Evolutionary conservation across 2,113 vertebrate species (phyloP).

Genomic region (Ochotona curzoniae): DNA sequence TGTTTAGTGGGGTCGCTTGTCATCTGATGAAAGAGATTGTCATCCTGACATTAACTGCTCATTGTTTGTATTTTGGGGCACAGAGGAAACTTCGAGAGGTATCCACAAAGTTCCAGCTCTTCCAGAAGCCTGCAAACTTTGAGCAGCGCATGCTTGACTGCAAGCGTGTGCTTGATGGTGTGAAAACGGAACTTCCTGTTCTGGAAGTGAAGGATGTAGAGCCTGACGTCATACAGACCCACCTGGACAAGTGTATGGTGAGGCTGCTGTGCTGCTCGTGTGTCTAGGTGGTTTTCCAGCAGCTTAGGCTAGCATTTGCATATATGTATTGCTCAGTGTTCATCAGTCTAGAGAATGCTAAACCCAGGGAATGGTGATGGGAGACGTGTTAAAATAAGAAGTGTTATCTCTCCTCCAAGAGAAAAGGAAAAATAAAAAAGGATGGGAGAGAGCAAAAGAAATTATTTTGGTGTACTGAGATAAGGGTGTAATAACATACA

Average conservation of each 20-base stretch:
- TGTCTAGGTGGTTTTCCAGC: neutral
- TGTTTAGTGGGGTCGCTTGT: neutral
- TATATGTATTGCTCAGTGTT: neutral
- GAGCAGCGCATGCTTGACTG: slow-evolving; percentile 99
- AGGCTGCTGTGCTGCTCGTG: neutral
- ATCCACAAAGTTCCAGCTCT: slow-evolving; percentile 97
- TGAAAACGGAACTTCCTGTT: slow-evolving; percentile 93
- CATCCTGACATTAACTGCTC: neutral
- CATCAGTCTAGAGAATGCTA: neutral
- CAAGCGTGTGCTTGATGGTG: slow-evolving; percentile 93
- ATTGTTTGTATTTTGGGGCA: slow-evolving; percentile 54
- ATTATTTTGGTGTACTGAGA: neutral
- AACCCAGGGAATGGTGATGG: neutral
- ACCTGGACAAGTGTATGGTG: slow-evolving; percentile 96
- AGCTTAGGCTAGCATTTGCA: too few species aligned
- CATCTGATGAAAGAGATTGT: neutral
- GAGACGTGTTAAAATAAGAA: neutral
- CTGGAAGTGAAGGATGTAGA: slow-evolving; percentile 92
- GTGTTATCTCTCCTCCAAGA: neutral
- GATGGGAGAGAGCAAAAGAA: neutral
- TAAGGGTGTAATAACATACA: neutral
- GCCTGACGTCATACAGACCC: slow-evolving; percentile 92
- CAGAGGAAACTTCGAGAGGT: slow-evolving; percentile 97
- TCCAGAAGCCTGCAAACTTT: slow-evolving; percentile 99
- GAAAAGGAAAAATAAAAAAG: neutral